A percentile compares a stretch with the other conserved stretches of the same genome.
These are phyloP conservation scores for Scaeva pyrastri DNA, from an alignment of 2,888 invertebrate genomes.

Conservation along the genomic window DNA sequence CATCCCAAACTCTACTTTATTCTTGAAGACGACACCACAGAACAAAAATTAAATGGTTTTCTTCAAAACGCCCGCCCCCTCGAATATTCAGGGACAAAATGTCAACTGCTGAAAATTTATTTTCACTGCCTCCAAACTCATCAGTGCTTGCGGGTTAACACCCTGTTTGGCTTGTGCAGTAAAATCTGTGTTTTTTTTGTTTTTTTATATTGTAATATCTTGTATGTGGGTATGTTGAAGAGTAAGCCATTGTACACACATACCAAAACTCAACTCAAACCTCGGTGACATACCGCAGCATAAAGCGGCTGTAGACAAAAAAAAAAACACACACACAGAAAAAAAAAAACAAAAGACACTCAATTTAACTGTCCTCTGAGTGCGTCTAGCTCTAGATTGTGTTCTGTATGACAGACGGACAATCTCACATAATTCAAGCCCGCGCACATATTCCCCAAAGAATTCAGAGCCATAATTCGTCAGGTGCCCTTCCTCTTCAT, in stretches of 20 bases:
- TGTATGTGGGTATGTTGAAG: too few relatives aligned
- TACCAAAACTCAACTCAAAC: slow-evolving; percentile 45
- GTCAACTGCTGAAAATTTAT: too few relatives aligned
- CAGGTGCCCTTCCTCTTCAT: background rate
- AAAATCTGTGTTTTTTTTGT: background rate
- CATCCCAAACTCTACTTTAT: too few relatives aligned
- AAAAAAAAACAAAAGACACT: slow-evolving; percentile 10
- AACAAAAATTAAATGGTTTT: too few relatives aligned
- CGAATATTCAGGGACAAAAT: too few relatives aligned
- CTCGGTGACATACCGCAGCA: slow-evolving; percentile 57
- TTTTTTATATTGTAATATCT: background rate
- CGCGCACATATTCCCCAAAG: background rate
- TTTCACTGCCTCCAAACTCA: too few relatives aligned
- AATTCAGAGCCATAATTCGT: slow-evolving; percentile 49
- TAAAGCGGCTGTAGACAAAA: background rate
- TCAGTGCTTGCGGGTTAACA: background rate
- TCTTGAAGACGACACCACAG: too few relatives aligned
- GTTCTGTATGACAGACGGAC: slow-evolving; percentile 58
- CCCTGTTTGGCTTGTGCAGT: background rate
- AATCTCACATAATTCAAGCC: slow-evolving; percentile 51
- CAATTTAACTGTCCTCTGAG: slow-evolving; percentile 30
- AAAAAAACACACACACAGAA: too few relatives aligned
- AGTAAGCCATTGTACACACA: background rate
- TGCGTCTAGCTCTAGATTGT: slow-evolving; percentile 53
- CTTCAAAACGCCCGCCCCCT: too few relatives aligned